Evolutionary conservation across 2,113 vertebrate species (phyloP).

Genomic region (Ahaetulla prasina): DNA sequence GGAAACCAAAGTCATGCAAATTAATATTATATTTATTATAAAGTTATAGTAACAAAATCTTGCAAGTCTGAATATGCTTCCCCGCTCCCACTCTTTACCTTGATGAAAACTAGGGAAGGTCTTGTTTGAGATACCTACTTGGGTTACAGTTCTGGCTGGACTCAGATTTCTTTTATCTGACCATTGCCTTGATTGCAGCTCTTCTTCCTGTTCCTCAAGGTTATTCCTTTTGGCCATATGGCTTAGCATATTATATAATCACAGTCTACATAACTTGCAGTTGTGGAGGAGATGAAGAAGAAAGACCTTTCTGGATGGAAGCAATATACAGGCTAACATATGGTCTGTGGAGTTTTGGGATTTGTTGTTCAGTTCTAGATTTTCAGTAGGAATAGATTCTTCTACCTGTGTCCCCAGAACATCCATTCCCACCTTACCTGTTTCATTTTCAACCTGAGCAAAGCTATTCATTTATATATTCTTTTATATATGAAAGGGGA

Average conservation of each 20-base stretch:
- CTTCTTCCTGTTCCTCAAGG: background rate
- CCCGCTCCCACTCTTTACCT: background rate
- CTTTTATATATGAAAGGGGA: background rate
- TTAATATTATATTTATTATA: background rate
- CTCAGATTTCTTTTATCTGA: background rate
- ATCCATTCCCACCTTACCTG: background rate
- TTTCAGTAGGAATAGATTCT: background rate
- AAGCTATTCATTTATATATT: background rate
- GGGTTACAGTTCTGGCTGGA: background rate
- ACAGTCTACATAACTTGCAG: background rate
- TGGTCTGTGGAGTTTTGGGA: background rate
- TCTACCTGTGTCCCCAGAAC: background rate
- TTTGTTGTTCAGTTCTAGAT: background rate
- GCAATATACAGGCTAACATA: background rate
- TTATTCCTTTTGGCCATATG: background rate
- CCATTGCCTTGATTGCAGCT: background rate
- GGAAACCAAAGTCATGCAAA: background rate
- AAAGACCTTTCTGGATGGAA: background rate
- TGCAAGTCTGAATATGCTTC: background rate
- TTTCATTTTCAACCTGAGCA: background rate
- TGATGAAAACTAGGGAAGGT: background rate
- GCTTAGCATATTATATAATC: background rate
- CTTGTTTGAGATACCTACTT: background rate
- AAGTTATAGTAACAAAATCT: background rate
- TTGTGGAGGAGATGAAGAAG: background rate